Conservation (phyloP, 2,113 vertebrate species). For the Corythaeola cristata region DNA sequence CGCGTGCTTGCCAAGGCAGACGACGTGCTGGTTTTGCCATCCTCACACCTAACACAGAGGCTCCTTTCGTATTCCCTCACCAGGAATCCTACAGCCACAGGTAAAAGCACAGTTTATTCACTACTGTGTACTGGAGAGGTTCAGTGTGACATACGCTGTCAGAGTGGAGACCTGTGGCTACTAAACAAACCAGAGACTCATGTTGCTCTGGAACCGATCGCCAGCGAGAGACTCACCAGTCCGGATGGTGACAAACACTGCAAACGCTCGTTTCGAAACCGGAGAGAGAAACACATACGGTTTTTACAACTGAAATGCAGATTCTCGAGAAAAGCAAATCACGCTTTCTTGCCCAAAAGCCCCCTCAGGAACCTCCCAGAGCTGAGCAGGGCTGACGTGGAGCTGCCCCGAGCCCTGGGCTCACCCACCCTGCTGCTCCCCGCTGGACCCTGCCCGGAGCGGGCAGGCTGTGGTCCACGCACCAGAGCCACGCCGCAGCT, state of each 20-base stretch:
- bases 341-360: neutral
- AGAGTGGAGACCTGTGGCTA: neutral
- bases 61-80: neutral
- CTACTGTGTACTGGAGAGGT: neutral
- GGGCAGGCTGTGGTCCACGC: neutral
- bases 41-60: neutral
- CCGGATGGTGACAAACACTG: neutral
- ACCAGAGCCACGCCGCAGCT: neutral
- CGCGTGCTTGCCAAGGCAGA: neutral
- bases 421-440: neutral
- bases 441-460: rapidly evolving
- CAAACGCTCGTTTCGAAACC: neutral
- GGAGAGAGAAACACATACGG: neutral
- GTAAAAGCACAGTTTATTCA: neutral
- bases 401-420: neutral
- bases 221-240: neutral
- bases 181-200: neutral
- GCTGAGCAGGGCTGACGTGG: neutral
- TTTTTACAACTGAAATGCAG: neutral
- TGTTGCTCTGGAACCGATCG: neutral
- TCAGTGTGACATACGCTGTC: neutral
- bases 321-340: neutral
- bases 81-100: neutral
- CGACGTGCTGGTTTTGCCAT: neutral
- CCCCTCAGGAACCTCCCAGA: neutral